Conservation (phyloP, 1,140 invertebrate species). For the Neelides sp. region DNA sequence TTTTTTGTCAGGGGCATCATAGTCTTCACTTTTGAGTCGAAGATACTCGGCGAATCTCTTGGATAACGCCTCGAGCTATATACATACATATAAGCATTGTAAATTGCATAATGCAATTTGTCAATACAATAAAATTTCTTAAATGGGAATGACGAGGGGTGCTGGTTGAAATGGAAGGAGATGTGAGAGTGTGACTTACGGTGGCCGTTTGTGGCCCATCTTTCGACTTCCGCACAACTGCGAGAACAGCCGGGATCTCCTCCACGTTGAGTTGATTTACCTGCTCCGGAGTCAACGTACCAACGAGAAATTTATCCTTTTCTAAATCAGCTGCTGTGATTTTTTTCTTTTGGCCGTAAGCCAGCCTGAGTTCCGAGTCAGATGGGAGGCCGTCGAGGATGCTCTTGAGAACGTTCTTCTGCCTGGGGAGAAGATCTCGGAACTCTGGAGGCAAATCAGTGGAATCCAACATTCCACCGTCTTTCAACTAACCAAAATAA, state of each 20-base stretch:
- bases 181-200: slow-evolving; percentile 1
- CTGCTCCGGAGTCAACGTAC: slow-evolving; percentile 26
- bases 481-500: slow-evolving; percentile 2
- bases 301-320: slow-evolving; percentile 17
- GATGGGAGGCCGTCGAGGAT: slow-evolving; percentile 26
- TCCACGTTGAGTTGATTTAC: slow-evolving; percentile 18
- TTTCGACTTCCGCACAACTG: slow-evolving; percentile 18
- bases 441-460: slow-evolving; percentile 19
- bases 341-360: slow-evolving; percentile 12
- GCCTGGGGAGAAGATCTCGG: slow-evolving; percentile 10
- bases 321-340: slow-evolving; percentile 17
- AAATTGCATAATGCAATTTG: slow-evolving; percentile 1
- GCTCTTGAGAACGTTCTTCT: neutral
- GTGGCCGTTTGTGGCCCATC: slow-evolving; percentile 27
- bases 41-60: slow-evolving; percentile 26
- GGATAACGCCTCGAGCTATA: slow-evolving; percentile 21
- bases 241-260: slow-evolving; percentile 23
- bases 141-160: too few species aligned
- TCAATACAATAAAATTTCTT: neutral
- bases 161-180: neutral
- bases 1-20: slow-evolving; percentile 24
- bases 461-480: slow-evolving; percentile 14
- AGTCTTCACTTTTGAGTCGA: slow-evolving; percentile 23
- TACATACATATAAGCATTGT: neutral
- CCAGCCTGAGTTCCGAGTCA: slow-evolving; percentile 18